A percentile compares a stretch with the other conserved stretches of the same genome.
Conservation (phyloP, 1,140 invertebrate species). For the Leptinotarsa undecemlineata region DNA sequence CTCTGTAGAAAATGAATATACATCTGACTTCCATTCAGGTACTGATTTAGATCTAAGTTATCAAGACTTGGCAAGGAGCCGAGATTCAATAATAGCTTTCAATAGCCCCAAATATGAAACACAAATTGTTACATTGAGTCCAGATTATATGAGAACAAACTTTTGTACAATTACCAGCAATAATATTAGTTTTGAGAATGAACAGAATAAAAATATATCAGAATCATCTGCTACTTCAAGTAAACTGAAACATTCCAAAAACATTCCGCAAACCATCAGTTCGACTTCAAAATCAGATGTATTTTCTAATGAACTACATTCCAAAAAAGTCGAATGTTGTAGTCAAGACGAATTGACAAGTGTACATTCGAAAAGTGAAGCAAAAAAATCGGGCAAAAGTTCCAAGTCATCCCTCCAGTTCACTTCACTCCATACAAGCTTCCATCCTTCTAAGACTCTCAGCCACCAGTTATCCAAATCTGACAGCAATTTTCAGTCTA, state of each 20-base stretch:
- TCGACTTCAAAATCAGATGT: neutral
- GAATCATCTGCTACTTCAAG: neutral
- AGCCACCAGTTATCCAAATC: constrained; percentile 7
- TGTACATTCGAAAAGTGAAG: neutral
- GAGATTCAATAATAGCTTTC: constrained; percentile 21
- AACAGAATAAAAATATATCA: neutral
- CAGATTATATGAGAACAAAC: neutral
- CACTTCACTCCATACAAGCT: constrained; percentile 1
- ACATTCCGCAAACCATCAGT: constrained; percentile 13
- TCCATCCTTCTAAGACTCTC: constrained; percentile 7
- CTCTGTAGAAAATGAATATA: constrained; percentile 7
- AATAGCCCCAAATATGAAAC: constrained; percentile 1
- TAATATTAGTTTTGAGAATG: neutral
- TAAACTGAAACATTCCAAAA: constrained; percentile 16
- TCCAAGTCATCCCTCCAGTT: neutral
- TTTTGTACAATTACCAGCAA: neutral
- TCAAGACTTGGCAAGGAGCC: neutral
- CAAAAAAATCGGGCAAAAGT: neutral
- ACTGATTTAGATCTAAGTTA: neutral
- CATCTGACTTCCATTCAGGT: constrained; percentile 18
- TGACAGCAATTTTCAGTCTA: neutral
- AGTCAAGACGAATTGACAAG: neutral
- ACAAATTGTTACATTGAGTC: neutral
- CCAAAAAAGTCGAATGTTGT: neutral
- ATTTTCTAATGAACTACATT: neutral